Evolutionary conservation across 2,113 vertebrate species (phyloP).

Genomic region (Myotis davidii): DNA sequence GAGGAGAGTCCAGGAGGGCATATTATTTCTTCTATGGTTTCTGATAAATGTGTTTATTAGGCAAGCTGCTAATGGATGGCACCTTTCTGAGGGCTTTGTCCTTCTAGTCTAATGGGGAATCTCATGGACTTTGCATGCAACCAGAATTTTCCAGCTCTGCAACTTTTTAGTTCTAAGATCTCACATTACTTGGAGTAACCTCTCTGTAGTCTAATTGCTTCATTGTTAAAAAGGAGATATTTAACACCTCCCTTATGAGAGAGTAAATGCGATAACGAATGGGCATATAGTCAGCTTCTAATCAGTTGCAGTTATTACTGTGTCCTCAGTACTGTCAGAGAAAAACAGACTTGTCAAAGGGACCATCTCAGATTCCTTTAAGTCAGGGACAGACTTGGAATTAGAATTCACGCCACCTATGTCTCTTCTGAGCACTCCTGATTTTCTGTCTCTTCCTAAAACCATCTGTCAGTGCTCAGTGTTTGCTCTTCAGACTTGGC

Average conservation of each 20-base stretch:
- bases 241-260: background rate
- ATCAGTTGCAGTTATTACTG: background rate
- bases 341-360: conserved; percentile 14
- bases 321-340: background rate
- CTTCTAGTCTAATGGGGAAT: background rate
- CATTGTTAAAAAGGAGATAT: background rate
- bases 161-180: conserved; percentile 47
- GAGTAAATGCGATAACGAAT: background rate
- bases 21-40: conserved; percentile 9
- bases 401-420: background rate
- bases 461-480: background rate
- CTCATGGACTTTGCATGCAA: conserved; percentile 22
- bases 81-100: background rate
- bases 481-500: background rate
- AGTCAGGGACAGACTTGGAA: conserved; percentile 14
- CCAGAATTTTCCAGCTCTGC: background rate
- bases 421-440: background rate
- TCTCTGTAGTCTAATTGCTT: conserved; percentile 56
- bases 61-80: conserved; percentile 7
- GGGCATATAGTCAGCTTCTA: background rate
- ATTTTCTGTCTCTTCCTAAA: background rate
- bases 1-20: background rate
- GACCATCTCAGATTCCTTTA: conserved; percentile 16
- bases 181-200: background rate
- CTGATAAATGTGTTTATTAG: conserved; percentile 23